A percentile compares a stretch with the other conserved stretches of the same genome.
phyloP scores from a whole-genome alignment of 64 coral and sea anemone species.

The Montipora efflorescens region DNA sequence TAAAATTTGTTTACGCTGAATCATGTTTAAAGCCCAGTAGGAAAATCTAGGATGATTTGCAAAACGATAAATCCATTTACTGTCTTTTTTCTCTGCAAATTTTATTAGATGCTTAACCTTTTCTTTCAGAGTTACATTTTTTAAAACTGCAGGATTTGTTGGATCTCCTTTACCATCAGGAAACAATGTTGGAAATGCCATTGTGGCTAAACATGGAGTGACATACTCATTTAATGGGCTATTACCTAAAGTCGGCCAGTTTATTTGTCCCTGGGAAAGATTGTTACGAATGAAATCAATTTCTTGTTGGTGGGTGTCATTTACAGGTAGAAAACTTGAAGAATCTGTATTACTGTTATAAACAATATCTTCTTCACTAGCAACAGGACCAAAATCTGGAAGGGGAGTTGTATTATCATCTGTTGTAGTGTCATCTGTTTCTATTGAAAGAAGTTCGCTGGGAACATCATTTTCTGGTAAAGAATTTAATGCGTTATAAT shows the following conservation, averaged over 20 bases:
- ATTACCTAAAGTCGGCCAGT: constrained; percentile 45
- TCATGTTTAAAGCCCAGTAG: constrained; percentile 54
- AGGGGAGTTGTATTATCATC: constrained; percentile 16
- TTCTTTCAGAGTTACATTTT: constrained; percentile 11
- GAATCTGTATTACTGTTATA: constrained; percentile 25
- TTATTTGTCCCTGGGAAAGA: neutral
- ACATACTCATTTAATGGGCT: constrained; percentile 67
- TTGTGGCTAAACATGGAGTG: constrained; percentile 41
- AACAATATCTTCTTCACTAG: constrained; percentile 60
- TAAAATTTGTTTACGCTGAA: constrained; percentile 35
- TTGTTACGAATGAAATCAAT: neutral
- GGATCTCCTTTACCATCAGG: neutral
- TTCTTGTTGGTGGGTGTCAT: constrained; percentile 50
- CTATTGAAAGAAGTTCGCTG: neutral
- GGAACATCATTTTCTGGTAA: constrained; percentile 55
- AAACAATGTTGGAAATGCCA: neutral
- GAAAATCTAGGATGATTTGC: constrained; percentile 50
- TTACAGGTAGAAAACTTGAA: constrained; percentile 69
- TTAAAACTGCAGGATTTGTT: neutral
- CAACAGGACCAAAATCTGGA: constrained; percentile 44
- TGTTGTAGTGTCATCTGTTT: constrained; percentile 60
- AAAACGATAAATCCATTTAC: constrained; percentile 28
- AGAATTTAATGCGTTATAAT: constrained; percentile 27
- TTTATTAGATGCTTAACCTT: constrained; percentile 61
- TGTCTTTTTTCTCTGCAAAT: neutral